A percentile compares a stretch with the other conserved stretches of the same genome.
phyloP scores from a whole-genome alignment of 2,888 invertebrate species.

The Nemotelus pantherinus region DNA sequence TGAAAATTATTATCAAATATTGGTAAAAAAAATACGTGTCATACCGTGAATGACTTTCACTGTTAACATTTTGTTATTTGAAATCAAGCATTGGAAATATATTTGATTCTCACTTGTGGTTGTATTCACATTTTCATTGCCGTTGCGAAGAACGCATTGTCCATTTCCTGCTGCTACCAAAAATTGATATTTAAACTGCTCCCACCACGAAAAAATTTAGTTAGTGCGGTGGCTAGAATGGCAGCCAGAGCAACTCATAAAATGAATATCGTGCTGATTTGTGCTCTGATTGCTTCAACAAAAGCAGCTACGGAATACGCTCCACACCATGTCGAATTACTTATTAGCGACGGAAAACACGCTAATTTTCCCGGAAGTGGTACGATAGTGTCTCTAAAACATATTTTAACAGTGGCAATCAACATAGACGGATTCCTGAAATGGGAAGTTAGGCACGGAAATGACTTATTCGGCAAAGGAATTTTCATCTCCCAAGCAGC shows the following conservation, averaged over 20 bases:
- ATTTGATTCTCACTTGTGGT: too few species aligned
- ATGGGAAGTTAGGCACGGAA: conserved; percentile 34
- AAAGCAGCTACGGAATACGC: conserved; percentile 2
- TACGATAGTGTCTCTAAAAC: conserved; percentile 30
- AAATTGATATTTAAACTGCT: conserved; percentile 23
- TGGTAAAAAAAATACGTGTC: too few species aligned
- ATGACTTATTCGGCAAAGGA: conserved; percentile 3
- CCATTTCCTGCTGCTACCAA: background rate
- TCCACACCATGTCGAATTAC: conserved; percentile 36
- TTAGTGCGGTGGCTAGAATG: conserved; percentile 7
- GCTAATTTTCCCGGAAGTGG: conserved; percentile 36
- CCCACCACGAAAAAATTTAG: conserved; percentile 1
- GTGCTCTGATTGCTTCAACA: conserved; percentile 10
- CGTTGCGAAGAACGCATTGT: too few species aligned
- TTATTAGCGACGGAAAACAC: conserved; percentile 6
- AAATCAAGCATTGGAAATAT: too few species aligned
- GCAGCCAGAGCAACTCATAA: background rate
- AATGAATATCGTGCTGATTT: conserved; percentile 33
- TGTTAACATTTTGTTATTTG: too few species aligned
- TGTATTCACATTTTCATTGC: too few species aligned
- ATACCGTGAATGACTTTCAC: too few species aligned
- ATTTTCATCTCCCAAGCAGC: conserved; percentile 5
- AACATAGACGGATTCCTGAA: conserved; percentile 22
- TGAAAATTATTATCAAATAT: too few species aligned
- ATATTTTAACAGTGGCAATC: conserved; percentile 20